These are phyloP conservation scores for Tiphia femorata DNA, from an alignment of 2,888 invertebrate species.

Conservation along the genomic window DNA sequence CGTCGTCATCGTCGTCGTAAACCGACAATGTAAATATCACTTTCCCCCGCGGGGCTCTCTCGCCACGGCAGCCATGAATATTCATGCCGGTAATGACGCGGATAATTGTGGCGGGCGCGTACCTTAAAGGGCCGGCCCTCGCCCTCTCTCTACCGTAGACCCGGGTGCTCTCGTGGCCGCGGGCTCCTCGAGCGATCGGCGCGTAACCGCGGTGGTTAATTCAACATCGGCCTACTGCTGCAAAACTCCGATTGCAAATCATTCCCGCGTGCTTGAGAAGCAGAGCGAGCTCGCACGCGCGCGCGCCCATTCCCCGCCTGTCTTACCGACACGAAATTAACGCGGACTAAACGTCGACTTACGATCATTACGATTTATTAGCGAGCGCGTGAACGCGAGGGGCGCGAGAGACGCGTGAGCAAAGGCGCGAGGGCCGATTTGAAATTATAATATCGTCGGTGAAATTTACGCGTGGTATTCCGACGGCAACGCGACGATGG, in stretches of 20 bases:
- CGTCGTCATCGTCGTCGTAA: constrained; percentile 12
- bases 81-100: constrained; percentile 57
- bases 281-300: no score
- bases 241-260: constrained; percentile 32
- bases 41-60: constrained; percentile 26
- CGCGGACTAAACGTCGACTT: no score
- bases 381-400: constrained; percentile 5
- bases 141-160: no score
- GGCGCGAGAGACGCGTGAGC: neutral
- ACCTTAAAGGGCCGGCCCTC: constrained; percentile 36
- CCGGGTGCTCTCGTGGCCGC: constrained; percentile 10
- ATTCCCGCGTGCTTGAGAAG: no score
- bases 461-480: no score
- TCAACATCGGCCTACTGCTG: constrained; percentile 21
- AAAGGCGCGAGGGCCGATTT: no score
- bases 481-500: no score
- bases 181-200: constrained; percentile 24
- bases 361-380: no score
- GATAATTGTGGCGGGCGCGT: constrained; percentile 51
- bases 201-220: constrained; percentile 51
- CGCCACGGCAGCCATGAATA: constrained; percentile 47
- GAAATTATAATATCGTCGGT: no score
- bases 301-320: no score
- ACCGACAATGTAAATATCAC: constrained; percentile 40
- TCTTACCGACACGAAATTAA: no score